Conservation (phyloP, 2,797 vertebrate species). For the Sebastiscus tertius region DNA sequence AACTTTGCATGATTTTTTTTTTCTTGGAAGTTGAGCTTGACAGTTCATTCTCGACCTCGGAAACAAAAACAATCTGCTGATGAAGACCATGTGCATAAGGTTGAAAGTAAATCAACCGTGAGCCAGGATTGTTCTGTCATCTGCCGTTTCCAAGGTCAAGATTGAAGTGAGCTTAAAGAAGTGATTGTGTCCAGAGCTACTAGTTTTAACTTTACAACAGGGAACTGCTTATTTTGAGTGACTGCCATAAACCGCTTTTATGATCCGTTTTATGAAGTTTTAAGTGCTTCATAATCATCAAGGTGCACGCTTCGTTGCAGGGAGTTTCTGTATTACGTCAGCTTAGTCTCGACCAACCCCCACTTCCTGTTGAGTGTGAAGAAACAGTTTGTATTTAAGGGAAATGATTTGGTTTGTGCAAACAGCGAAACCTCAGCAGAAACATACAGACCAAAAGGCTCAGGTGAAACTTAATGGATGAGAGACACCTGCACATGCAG, state of each 20-base stretch:
- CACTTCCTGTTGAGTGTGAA: conserved; percentile 29
- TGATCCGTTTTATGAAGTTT: background rate
- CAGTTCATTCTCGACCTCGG: background rate
- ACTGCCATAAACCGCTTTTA: background rate
- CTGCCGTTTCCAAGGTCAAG: conserved; percentile 9
- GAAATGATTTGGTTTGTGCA: conserved; percentile 9
- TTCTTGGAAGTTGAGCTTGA: background rate
- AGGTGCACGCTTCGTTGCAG: background rate
- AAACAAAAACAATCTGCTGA: background rate
- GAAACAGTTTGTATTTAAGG: conserved; percentile 25
- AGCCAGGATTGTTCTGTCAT: background rate
- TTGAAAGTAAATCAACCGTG: background rate
- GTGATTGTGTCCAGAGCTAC: background rate
- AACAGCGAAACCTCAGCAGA: conserved; percentile 2
- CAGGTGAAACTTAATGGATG: background rate
- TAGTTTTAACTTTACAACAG: background rate
- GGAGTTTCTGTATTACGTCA: conserved; percentile 27
- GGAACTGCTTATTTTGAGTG: background rate
- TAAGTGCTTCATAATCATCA: background rate
- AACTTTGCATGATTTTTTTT: background rate
- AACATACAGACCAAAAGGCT: background rate
- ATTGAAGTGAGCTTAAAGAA: background rate
- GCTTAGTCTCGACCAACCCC: background rate
- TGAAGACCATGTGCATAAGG: background rate
- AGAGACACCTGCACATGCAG: background rate